Evolutionary conservation across 1,140 invertebrate species (phyloP), one percentile per base, ranked within the genome.

Genomic region (Trichonephila clavipes): DNA sequence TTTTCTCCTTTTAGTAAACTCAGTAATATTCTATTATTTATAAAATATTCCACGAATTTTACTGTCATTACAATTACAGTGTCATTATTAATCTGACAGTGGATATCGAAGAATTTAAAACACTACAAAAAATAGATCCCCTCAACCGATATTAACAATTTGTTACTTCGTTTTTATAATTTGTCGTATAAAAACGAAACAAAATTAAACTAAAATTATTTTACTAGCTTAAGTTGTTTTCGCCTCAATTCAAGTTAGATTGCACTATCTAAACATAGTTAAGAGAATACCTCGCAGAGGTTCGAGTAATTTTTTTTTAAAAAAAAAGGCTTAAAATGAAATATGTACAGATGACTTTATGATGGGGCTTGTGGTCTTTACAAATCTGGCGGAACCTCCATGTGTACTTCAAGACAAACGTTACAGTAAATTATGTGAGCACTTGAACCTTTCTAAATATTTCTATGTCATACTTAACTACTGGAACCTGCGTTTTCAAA

Each of bases 161-260:
- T 24, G 28, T 72, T 34, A 34, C 16, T 28, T 40, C 62, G 28
- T 40, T 77, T 24, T 5, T 18, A 8, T 21, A 61, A 58, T 7
- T 28, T 21, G 24, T 77, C 28, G 18, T 34, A 21, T n/a, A 8
- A 69, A 69, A 24, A 14, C 3, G 66, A 62, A 69, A 92, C 82
- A 92, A 92, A 34, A 92, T 92, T 85, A 92, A 92, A 92, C 90
- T 86, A 92, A 85, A 51, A 92, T 59, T 69, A 51, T 59, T 58
- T 90, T 64, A 59, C 87, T 91, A 91, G 90, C 81, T 91, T 82
- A 91, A 91, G 90, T 86, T 92, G 81, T 81, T 92, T 91, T 64
- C 51, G 24, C 19, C 40, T 16, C n/a, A 8, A 7, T 19, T 28
- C 21, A 86, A 59, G 83, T 92, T 92, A 92, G 64, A 92, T 92